Conservation (phyloP, 1,140 invertebrate genomes). For the Brachionus paranguensis region DNA sequence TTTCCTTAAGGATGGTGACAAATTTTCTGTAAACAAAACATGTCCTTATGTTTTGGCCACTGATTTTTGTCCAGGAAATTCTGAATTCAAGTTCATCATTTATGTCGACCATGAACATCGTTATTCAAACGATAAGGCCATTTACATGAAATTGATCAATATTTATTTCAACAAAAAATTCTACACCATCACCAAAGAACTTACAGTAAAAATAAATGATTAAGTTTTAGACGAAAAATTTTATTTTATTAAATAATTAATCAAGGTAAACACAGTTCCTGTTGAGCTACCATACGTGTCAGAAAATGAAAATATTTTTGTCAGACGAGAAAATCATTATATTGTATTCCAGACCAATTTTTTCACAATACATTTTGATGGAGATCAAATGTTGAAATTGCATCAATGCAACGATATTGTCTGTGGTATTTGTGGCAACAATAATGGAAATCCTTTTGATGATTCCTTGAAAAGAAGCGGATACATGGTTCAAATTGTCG, state of each 20-base stretch:
- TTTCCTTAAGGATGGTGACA: not conserved
- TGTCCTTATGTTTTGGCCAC: constrained; percentile 24
- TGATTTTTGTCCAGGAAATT: not conserved
- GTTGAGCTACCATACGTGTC: not conserved
- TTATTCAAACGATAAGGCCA: not conserved
- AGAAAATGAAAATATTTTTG: not conserved
- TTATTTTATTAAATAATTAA: not conserved
- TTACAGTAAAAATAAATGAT: not conserved
- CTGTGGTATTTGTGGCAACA: constrained; percentile 25
- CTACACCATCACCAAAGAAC: not conserved
- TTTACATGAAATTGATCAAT: not conserved
- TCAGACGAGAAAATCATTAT: not conserved
- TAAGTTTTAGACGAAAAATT: not conserved
- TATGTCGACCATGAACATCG: constrained; percentile 21
- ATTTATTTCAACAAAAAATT: not conserved
- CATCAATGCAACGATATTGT: not conserved
- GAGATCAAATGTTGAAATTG: constrained; percentile 11
- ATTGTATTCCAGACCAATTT: not conserved
- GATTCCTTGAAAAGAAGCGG: not conserved
- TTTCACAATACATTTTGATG: constrained; percentile 27
- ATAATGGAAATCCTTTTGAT: not conserved
- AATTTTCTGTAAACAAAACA: not conserved
- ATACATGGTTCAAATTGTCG: not conserved
- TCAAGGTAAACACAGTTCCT: not conserved
- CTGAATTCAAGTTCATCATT: not conserved